Evolutionary conservation across 1,140 invertebrate species (phyloP), one percentile per base, ranked within the genome.

Genomic region (Drosophila nigrodunni): DNA sequence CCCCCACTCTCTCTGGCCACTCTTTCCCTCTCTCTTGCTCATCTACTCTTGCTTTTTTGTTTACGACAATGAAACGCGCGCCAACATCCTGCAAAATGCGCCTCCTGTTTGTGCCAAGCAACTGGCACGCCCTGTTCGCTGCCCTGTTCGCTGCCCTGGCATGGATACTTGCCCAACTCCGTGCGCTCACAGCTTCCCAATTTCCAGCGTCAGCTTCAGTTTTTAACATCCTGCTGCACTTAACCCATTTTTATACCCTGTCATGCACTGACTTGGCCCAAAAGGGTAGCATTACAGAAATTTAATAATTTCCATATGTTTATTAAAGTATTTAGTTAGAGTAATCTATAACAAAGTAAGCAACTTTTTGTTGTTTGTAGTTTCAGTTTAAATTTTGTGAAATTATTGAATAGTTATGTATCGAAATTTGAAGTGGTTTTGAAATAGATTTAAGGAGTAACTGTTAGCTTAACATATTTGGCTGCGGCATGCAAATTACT

Each of bases 171-270:
- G 11, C 35, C 18, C 37, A 21, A 3, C 49, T 6, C 11, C 25
- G 11, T 10, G 11, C 18, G 11, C 18, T 7, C 5, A 43, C 41
- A 43, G 41, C 41, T 10, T 46, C 25, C 18, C 57, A 30, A 13
- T 60, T 15, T 4, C 39, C 54, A 47, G 59, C 73, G 50, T 46
- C 54, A 58, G 44, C 55, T 49, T 18, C 54, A 4, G 35, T 35
- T 57, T 50, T 54, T 21, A 74, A 74, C 83, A 72, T 82, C 64
- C 74, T 82, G 80, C 73, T 89, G 85, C 85, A 89, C 85, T 89
- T 88, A 88, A 88, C 83, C 83, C 80, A 83, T 83, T 78, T 89
- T 77, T 67, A 21, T 74, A 74, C 65, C 65, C 71, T 74, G 9
- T 10, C 39, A 18, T 15, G 9, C 8, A 11, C 4, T 13, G 39